A percentile compares a stretch with the other conserved stretches of the same genome.
phyloP scores from a whole-genome alignment of 1,140 invertebrate genomes.

The Lepeophtheirus salmonis region DNA sequence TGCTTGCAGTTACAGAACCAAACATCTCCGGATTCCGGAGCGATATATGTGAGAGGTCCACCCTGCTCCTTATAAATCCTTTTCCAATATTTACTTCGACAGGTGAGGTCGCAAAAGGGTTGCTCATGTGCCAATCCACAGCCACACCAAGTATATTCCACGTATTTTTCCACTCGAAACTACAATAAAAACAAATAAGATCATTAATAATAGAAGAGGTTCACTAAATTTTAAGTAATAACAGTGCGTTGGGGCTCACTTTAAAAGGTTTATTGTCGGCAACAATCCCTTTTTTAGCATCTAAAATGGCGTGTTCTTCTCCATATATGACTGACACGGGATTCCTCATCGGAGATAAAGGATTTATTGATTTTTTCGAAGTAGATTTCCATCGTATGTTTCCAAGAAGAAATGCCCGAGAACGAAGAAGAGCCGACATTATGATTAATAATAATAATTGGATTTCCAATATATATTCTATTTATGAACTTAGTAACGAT shows the following conservation, averaged over 20 bases:
- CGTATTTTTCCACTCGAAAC: slow-evolving; percentile 12
- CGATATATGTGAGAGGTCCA: slow-evolving; percentile 56
- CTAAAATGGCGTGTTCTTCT: background rate
- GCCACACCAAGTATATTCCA: slow-evolving; percentile 16
- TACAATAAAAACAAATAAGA: background rate
- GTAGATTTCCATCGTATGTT: too few relatives aligned
- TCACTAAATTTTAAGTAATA: background rate
- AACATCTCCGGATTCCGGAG: slow-evolving; percentile 75
- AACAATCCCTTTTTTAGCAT: background rate
- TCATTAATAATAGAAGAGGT: background rate
- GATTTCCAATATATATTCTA: too few relatives aligned
- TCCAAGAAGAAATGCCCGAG: too few relatives aligned
- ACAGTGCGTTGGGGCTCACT: background rate
- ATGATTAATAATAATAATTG: too few relatives aligned
- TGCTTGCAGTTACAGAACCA: slow-evolving; percentile 98
- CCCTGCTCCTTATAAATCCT: background rate
- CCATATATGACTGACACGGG: background rate
- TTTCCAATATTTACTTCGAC: background rate
- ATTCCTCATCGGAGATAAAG: background rate
- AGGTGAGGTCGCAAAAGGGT: slow-evolving; percentile 14
- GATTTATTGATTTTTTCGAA: too few relatives aligned
- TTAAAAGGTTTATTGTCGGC: background rate
- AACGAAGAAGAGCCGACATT: too few relatives aligned
- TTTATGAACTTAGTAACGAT: too few relatives aligned
- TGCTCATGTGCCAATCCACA: slow-evolving; percentile 9